Conservation (phyloP, 2,888 invertebrate species). For the Lasius fuliginosus region DNA sequence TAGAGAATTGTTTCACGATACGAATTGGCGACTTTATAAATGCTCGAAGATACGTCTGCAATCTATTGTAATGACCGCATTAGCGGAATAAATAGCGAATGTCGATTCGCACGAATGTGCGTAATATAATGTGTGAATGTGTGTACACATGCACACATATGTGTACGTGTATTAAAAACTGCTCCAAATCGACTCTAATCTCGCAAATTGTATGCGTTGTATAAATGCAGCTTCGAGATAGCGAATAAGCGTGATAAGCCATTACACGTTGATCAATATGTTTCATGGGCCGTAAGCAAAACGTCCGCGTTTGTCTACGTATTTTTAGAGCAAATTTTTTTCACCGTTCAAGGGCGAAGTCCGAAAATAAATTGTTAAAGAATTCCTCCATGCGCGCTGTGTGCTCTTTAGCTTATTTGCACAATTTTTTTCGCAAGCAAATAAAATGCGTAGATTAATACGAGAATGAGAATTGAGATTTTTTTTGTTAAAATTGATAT, state of each 20-base stretch:
- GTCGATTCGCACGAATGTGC: neutral
- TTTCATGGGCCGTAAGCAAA: conserved; percentile 55
- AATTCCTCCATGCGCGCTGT: conserved; percentile 63
- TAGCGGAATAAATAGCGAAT: neutral
- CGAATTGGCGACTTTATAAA: neutral
- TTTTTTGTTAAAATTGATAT: neutral
- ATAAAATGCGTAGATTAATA: neutral
- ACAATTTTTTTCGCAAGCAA: neutral
- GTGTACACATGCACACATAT: no score
- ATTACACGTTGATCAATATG: conserved; percentile 47
- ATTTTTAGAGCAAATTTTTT: conserved; percentile 67
- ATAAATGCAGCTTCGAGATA: neutral
- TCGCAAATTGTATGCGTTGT: neutral
- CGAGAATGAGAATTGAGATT: neutral
- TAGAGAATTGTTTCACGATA: conserved; percentile 1
- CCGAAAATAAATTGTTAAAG: conserved; percentile 64
- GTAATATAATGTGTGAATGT: neutral
- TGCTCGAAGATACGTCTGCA: neutral
- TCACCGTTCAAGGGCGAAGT: conserved; percentile 60
- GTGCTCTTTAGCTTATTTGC: conserved; percentile 8
- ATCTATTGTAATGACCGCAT: neutral
- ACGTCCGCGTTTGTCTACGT: conserved; percentile 46
- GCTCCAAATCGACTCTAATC: neutral
- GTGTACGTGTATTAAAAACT: neutral
- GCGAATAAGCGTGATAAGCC: conserved; percentile 12